A percentile compares a stretch with the other conserved stretches of the same genome.
phyloP scores from a whole-genome alignment of 1,140 invertebrate species.

The Zaprionus gabonicus region DNA sequence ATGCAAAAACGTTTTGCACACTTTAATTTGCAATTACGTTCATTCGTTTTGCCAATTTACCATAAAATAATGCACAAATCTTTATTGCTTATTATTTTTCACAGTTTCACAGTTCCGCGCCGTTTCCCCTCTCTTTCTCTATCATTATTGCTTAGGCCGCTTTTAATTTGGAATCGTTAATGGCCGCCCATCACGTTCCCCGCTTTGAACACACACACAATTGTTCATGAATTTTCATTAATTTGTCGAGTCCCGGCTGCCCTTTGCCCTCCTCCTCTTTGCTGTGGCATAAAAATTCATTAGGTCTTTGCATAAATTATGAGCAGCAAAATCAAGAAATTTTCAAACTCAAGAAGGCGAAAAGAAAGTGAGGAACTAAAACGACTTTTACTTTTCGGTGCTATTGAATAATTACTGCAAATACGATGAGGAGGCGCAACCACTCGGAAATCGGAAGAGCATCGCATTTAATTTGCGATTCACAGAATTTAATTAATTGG shows the following conservation, averaged over 20 bases:
- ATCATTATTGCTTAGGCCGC: constrained; percentile 67
- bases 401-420: constrained; percentile 26
- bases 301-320: constrained; percentile 79
- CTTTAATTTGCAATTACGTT: constrained; percentile 69
- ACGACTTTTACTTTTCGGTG: constrained; percentile 17
- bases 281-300: constrained; percentile 72
- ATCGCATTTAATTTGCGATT: not conserved
- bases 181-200: constrained; percentile 6
- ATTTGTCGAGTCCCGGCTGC: constrained; percentile 43
- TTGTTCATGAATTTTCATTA: constrained; percentile 80
- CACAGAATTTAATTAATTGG: constrained; percentile 38
- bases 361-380: not conserved
- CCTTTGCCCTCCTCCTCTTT: constrained; percentile 9
- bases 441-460: not conserved
- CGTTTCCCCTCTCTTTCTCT: constrained; percentile 13
- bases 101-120: constrained; percentile 46
- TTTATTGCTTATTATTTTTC: constrained; percentile 70
- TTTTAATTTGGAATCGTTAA: constrained; percentile 75
- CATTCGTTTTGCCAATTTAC: constrained; percentile 61
- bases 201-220: constrained; percentile 35
- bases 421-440: constrained; percentile 1
- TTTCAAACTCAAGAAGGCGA: not conserved
- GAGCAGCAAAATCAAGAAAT: constrained; percentile 29
- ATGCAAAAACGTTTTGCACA: constrained; percentile 51
- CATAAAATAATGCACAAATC: constrained; percentile 65